phyloP scores from a whole-genome alignment of 2,888 invertebrate species.

The Drosophila buzzatii region DNA sequence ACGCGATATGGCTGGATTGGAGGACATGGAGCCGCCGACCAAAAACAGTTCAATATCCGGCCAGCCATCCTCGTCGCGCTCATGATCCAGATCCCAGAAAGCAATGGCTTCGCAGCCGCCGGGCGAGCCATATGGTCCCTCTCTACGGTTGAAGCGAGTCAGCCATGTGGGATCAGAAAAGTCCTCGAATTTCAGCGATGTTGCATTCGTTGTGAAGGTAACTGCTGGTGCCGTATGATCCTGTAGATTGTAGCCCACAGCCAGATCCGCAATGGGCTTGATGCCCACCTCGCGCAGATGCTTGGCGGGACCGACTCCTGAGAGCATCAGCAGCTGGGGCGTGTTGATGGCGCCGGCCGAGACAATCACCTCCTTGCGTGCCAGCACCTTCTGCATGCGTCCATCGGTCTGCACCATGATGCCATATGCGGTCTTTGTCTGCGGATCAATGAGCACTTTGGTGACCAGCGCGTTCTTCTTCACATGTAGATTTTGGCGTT shows the following conservation, averaged over 20 bases:
- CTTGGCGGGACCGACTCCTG: constrained; percentile 88
- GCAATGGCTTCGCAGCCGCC: constrained; percentile 89
- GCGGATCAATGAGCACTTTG: constrained; percentile 86
- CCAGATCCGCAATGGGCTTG: constrained; percentile 87
- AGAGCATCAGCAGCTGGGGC: constrained; percentile 93
- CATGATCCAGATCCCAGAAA: constrained; percentile 88
- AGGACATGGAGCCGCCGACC: constrained; percentile 86
- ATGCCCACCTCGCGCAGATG: constrained; percentile 87
- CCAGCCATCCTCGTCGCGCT: constrained; percentile 86
- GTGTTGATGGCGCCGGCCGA: constrained; percentile 92
- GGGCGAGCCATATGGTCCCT: constrained; percentile 86
- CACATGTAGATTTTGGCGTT: constrained; percentile 87
- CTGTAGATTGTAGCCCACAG: constrained; percentile 88
- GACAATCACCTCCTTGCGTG: constrained; percentile 89
- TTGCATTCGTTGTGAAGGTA: constrained; percentile 87
- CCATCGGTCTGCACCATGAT: constrained; percentile 86
- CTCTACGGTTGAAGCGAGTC: constrained; percentile 78
- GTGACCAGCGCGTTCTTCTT: constrained; percentile 87
- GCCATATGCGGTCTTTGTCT: constrained; percentile 86
- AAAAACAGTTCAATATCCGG: constrained; percentile 91
- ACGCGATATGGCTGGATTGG: constrained; percentile 83
- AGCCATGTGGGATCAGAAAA: constrained; percentile 80
- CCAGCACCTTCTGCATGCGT: constrained; percentile 85
- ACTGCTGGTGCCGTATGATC: constrained; percentile 90
- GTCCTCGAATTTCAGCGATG: constrained; percentile 83